Evolutionary conservation across 2,797 vertebrate species (phyloP).

Genomic region (Antennarius maculatus): DNA sequence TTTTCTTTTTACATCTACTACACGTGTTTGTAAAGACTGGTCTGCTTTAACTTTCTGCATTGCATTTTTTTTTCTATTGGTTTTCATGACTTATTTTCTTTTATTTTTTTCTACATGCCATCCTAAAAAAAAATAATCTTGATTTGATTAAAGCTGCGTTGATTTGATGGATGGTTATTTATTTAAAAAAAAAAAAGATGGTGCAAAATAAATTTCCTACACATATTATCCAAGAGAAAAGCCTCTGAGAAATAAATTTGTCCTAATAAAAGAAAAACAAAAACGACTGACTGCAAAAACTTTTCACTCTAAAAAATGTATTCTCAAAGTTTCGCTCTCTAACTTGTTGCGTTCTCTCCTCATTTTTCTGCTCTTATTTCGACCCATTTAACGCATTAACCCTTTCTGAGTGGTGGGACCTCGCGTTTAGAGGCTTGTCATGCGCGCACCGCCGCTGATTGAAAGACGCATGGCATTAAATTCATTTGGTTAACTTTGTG

Average conservation of each 20-base stretch:
- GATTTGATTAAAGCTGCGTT: too few species aligned
- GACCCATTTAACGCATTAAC: conserved; percentile 72
- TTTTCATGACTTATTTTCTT: too few species aligned
- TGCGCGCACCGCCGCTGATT: conserved; percentile 86
- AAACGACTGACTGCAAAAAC: neutral
- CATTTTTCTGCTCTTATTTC: conserved; percentile 58
- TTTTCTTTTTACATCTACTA: neutral
- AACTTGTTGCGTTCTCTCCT: conserved; percentile 36
- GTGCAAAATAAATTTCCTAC: too few species aligned
- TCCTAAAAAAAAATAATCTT: too few species aligned
- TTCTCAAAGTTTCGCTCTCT: conserved; percentile 34
- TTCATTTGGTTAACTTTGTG: conserved; percentile 99
- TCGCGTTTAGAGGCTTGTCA: conserved; percentile 76
- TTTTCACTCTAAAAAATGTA: conserved; percentile 22
- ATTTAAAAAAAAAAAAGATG: too few species aligned
- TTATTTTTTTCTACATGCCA: too few species aligned
- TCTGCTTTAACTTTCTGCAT: too few species aligned
- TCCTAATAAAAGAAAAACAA: too few species aligned
- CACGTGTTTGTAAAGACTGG: neutral
- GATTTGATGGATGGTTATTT: too few species aligned
- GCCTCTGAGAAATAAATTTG: conserved; percentile 2
- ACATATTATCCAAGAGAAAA: too few species aligned
- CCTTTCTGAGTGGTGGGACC: conserved; percentile 60
- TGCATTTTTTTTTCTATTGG: too few species aligned
- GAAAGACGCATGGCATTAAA: conserved; percentile 89